Conservation (phyloP, 2,113 vertebrate genomes). For the Hippopotamus amphibius region DNA sequence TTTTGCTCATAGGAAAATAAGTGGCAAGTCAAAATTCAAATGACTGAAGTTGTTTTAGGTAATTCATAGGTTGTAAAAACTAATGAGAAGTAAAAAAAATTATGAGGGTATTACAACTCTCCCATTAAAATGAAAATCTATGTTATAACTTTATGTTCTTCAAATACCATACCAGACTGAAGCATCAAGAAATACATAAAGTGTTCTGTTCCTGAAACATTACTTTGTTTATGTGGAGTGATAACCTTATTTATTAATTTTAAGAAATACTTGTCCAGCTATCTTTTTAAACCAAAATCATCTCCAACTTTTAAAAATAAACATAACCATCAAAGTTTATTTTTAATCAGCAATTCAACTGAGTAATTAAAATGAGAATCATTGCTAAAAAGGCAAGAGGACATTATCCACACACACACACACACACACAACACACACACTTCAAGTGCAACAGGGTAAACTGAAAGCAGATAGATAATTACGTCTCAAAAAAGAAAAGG, state of each 20-base stretch:
- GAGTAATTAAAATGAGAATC: constrained; percentile 60
- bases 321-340: constrained; percentile 3
- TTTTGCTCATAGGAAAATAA: constrained; percentile 64
- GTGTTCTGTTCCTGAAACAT: background rate
- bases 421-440: background rate
- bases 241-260: constrained; percentile 54
- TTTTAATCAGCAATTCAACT: constrained; percentile 63
- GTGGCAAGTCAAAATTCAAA: constrained; percentile 74
- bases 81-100: constrained; percentile 81
- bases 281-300: constrained; percentile 61
- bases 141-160: constrained; percentile 72
- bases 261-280: constrained; percentile 46
- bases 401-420: background rate
- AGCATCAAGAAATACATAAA: constrained; percentile 45
- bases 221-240: background rate
- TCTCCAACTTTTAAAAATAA: constrained; percentile 7
- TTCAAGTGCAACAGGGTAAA: background rate
- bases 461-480: constrained; percentile 16
- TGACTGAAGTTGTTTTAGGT: constrained; percentile 80
- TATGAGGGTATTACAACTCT: constrained; percentile 74
- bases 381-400: background rate
- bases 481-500: constrained; percentile 6
- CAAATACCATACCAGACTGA: constrained; percentile 62
- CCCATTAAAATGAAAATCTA: constrained; percentile 82
- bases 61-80: constrained; percentile 82